Base-by-base conservation (phyloP, 2,797 vertebrate genomes). In the Argyrosomus regius region DNA sequence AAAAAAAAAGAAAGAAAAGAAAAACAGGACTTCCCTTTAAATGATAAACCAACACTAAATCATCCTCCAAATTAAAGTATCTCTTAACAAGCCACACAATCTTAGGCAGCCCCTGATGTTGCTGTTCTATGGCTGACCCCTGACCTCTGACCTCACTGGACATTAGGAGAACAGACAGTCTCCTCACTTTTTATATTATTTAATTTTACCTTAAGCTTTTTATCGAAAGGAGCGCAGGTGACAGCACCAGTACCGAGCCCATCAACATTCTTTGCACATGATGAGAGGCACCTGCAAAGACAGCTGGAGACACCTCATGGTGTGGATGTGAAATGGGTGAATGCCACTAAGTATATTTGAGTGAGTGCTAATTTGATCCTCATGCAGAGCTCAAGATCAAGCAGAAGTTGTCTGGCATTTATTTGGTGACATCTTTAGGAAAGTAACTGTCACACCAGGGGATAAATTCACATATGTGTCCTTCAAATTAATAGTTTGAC, bases 291-390 rank as follows among this genome's bases (percentile, higher is more conserved):
- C 93, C 87, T 92, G 91, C 83, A 63, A 48, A 75, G 74, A 75
- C 82, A 88, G 73, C 82, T 83, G 86, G 85, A 88, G 82, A 89
- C 84, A 82, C 82, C 80, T 83, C 82, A 77, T 64, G 85, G 83
- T 78, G 75, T 75, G 58, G 58, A 78, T 68, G 75, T 53, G 63
- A 73, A 80, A 64, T 52, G 46, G 48, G 60, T 58, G 62, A 66
- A 62, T 18, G 62, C 6, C 69, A 73, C 17, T 68, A 61, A 74
- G 3, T 50, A 22, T 14, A 45, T 18, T 56, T 53, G 14, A 71
- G 20, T 75, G 54, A 68, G 24, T n/a, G 52, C 31, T 71, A 35
- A 78, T 77, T 52, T 71, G 18, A 54, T 79, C 35, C 41, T 56
- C 3, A 31, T 67, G n/a, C 8, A 63, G 45, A 72, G 43, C 12